Base-by-base conservation (phyloP, 2,888 invertebrate species). In the Desoria tigrina region DNA sequence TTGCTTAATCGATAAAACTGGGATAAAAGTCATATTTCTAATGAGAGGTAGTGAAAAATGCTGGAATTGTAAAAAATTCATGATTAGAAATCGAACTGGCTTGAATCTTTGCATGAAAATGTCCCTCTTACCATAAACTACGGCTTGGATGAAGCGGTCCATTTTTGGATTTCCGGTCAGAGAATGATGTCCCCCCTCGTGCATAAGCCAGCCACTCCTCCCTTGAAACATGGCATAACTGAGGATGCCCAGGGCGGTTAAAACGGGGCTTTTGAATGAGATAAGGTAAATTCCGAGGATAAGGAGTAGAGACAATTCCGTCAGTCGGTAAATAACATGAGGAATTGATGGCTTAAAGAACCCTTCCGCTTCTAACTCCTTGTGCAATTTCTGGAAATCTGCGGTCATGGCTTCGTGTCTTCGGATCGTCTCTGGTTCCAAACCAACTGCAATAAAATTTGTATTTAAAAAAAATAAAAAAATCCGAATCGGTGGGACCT, bases 111-210 rank as follows among this genome's bases (percentile, higher is more conserved):
- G n/a, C n/a, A n/a, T n/a, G n/a, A n/a, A n/a, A n/a, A n/a, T n/a
- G n/a, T n/a, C n/a, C 23, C 6, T n/a, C 45, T 61, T 28, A 69
- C 72, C 74, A 24, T 72, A 74, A 37, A 74, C 60, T 23, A 74
- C 54, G 0, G 72, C 61, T 63, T 76, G 74, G 18, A 74, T 51
- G 42, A 76, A 68, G 16, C 72, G 61, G 50, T 76, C 76, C 18
- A 68, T 49, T 23, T 74, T 76, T 7, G 74, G 64, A 28, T 54
- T 61, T 16, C 76, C 76, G 2, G 76, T 76, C 6, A 76, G 59
- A 1, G 74, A 74, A 55, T 76, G 69, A 57, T 76, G 76, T 14
- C 76, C 76, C 7, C 72, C 71, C 61, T 68, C 68, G 54, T 76
- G 76, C 68, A 69, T 69, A 0, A 76, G 57, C 74, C 74, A 76